These are phyloP conservation scores for Ahaetulla prasina DNA, from an alignment of 2,113 vertebrate genomes.

Conservation along the genomic window DNA sequence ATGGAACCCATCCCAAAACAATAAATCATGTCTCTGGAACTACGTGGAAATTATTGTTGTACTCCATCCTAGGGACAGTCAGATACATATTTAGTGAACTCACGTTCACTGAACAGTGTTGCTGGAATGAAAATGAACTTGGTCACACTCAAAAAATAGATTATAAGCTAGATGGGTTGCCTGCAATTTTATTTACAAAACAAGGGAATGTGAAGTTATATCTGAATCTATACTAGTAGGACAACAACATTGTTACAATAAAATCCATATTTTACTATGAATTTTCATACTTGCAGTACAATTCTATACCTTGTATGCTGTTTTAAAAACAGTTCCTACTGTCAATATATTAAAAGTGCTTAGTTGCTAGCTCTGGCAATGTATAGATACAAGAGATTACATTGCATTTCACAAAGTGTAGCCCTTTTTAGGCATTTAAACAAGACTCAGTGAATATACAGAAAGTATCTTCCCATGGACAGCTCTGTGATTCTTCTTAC, in stretches of 20 bases:
- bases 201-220: background rate
- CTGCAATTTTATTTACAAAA: background rate
- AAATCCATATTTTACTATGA: constrained; percentile 25
- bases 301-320: background rate
- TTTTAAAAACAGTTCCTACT: background rate
- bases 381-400: background rate
- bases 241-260: constrained; percentile 32
- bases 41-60: background rate
- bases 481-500: background rate
- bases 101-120: background rate
- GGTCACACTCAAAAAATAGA: background rate
- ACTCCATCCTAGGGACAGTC: background rate
- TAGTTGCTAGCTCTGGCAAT: background rate
- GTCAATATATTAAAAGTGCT: background rate
- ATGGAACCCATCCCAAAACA: background rate
- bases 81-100: background rate
- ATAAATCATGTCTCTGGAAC: background rate
- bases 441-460: background rate
- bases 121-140: background rate
- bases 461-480: background rate
- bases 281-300: background rate
- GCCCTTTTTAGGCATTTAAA: background rate
- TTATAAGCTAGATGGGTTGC: background rate
- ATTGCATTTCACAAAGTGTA: background rate
- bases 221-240: background rate